These are phyloP conservation scores for Melanotaenia nigrans DNA, from an alignment of 2,797 vertebrate species.

Conservation along the genomic window DNA sequence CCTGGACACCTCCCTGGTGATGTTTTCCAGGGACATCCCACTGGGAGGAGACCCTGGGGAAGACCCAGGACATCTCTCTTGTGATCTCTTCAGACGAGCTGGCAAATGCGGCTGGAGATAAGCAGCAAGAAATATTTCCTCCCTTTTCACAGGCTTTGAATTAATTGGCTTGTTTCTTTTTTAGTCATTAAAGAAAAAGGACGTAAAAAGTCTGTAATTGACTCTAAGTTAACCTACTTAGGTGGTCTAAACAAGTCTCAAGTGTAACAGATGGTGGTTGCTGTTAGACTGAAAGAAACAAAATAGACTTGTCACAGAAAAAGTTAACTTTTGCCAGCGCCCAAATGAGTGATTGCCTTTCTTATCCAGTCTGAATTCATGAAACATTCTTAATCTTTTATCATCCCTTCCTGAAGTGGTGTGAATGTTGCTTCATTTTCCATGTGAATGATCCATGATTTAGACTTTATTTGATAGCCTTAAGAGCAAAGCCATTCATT, in stretches of 20 bases:
- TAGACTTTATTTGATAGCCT: neutral
- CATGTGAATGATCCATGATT: neutral
- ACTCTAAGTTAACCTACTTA: neutral
- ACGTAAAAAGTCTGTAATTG: neutral
- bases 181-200: too few relatives aligned
- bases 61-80: too few relatives aligned
- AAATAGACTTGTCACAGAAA: neutral
- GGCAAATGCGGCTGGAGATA: too few relatives aligned
- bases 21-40: too few relatives aligned
- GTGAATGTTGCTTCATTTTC: neutral
- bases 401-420: neutral
- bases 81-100: too few relatives aligned
- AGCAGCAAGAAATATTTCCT: neutral
- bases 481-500: neutral
- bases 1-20: too few relatives aligned
- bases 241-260: neutral
- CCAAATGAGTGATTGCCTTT: neutral
- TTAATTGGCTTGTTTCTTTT: neutral
- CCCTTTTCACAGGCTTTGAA: neutral
- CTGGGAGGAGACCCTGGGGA: too few relatives aligned
- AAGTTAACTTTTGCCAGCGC: neutral
- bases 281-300: too few relatives aligned
- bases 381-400: neutral
- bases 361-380: neutral
- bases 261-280: neutral